Conservation (phyloP, 2,113 vertebrate genomes). For the Barnardius zonarius region DNA sequence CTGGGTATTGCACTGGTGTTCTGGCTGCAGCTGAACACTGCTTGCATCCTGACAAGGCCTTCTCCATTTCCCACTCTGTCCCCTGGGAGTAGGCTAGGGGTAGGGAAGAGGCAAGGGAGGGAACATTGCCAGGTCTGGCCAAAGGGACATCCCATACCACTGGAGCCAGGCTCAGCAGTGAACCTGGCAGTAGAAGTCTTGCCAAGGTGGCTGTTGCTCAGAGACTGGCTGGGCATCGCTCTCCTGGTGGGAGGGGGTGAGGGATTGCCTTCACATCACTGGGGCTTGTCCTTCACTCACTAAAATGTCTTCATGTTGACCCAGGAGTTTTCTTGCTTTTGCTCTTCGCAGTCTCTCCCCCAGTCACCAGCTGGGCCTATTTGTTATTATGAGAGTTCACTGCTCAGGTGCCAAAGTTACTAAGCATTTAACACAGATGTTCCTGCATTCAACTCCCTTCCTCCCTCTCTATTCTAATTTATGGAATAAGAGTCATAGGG, state of each 20-base stretch:
- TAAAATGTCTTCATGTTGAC: not conserved
- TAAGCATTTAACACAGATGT: not conserved
- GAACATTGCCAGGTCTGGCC: accelerated
- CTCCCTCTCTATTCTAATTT: not conserved
- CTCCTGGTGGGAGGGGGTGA: accelerated
- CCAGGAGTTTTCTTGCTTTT: not conserved
- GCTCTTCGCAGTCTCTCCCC: not conserved
- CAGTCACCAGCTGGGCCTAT: not conserved
- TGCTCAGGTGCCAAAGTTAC: not conserved
- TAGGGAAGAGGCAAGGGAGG: not conserved
- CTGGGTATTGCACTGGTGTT: accelerated
- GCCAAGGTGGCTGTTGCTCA: not conserved
- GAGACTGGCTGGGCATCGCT: not conserved
- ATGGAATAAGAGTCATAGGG: not conserved
- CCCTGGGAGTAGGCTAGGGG: too few species aligned
- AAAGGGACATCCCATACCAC: not conserved
- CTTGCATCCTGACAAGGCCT: not conserved
- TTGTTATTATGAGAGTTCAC: accelerated
- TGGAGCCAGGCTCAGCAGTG: accelerated
- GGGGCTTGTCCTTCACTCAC: not conserved
- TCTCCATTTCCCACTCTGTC: accelerated
- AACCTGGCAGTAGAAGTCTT: accelerated
- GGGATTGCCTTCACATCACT: not conserved
- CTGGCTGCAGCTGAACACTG: not conserved
- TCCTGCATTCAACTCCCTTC: constrained; percentile 4